Base-by-base conservation (phyloP, 2,113 vertebrate genomes). In the Ahaetulla prasina region DNA sequence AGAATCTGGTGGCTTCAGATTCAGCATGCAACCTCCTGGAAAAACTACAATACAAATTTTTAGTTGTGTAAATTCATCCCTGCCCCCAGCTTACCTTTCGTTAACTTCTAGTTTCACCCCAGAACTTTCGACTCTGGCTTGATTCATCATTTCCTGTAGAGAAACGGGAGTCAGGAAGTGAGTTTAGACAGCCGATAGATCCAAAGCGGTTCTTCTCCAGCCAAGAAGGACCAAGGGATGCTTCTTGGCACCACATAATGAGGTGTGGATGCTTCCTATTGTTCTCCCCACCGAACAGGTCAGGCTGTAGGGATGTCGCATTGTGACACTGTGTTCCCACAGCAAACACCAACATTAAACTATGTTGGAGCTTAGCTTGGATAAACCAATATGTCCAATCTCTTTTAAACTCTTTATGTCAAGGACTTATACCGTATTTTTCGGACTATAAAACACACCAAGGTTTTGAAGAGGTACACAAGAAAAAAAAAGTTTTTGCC, bases 51-150 rank as follows among this genome's bases (percentile, higher is more conserved):
- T 1, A 8, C 0, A 18, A 8, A 22, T 22, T 39, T 22, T 20
- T 80, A 39, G 74, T 80, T 80, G 18, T 39, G 74, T 8, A 80
- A 80, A 80, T 7, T 7, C 22, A 4, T 7, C 30, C 55, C 45
- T 12, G n/a, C 14, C 86, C 1, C 8, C 2, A 2, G 23, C 98
- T 96, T 94, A 99, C 99, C 99, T 98, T 96, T 99, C 99, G 0
- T 99, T 99, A 95, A 99, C 99, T 95, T 99, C 99, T 68, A 99
- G 97, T 96, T 99, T 99, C 8, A 99, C 94, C 27, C 99, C 99
- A 0, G 99, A 97, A 54, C 98, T 99, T 95, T 98, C 98, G 0
- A 96, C 98, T 89, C 99, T 98, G 89, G 99, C 99, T 95, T 99
- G 98, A 96, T 98, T 98, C 99, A 99, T 99, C 99, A 99, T 98